phyloP scores from a whole-genome alignment of 1,140 invertebrate species.

The Contarinia nasturtii region DNA sequence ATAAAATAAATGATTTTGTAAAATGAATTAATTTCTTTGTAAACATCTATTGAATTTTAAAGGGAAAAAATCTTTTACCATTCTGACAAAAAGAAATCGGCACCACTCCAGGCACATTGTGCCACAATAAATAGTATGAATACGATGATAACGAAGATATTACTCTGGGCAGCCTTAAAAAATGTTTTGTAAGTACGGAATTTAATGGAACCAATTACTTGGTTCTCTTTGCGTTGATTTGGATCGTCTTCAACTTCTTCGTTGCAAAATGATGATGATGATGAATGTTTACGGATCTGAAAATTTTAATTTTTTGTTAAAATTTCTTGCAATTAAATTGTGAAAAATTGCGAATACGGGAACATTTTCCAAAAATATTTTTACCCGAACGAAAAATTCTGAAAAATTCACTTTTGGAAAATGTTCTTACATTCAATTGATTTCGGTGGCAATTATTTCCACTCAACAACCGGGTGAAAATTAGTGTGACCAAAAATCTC shows the following conservation, averaged over 20 bases:
- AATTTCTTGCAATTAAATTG: too few species aligned
- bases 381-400: too few species aligned
- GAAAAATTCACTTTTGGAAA: too few species aligned
- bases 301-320: too few species aligned
- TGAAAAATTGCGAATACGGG: too few species aligned
- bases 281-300: slow-evolving; percentile 13
- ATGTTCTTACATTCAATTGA: too few species aligned
- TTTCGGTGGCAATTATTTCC: too few species aligned
- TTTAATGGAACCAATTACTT: slow-evolving; percentile 23
- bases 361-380: too few species aligned
- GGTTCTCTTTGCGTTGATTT: slow-evolving; percentile 23
- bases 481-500: too few species aligned
- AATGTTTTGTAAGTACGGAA: slow-evolving; percentile 42
- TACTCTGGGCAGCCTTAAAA: slow-evolving; percentile 43
- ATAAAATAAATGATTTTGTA: too few species aligned
- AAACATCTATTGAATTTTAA: not conserved
- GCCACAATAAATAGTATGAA: slow-evolving; percentile 39
- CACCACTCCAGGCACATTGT: slow-evolving; percentile 43
- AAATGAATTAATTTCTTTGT: not conserved
- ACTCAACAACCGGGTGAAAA: too few species aligned
- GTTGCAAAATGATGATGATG: slow-evolving; percentile 23
- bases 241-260: slow-evolving; percentile 14
- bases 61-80: slow-evolving; percentile 30
- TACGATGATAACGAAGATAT: slow-evolving; percentile 33
- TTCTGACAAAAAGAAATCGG: slow-evolving; percentile 58